These are phyloP conservation scores for Pangasius larnaudii DNA, from an alignment of 2,797 vertebrate species.

Conservation along the genomic window DNA sequence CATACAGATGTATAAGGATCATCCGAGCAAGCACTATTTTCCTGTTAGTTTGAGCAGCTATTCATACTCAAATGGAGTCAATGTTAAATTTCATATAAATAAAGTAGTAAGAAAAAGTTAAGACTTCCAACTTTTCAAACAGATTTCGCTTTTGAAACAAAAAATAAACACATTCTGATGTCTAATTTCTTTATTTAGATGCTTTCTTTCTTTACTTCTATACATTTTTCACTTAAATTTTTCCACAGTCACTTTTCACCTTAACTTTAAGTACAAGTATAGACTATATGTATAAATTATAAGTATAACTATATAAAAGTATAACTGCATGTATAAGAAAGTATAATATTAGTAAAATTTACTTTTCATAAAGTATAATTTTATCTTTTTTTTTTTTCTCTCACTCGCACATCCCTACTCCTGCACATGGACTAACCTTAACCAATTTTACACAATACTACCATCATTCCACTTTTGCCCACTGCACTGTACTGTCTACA, in stretches of 20 bases:
- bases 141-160: background rate
- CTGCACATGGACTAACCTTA: background rate
- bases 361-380: background rate
- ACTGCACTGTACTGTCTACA: background rate
- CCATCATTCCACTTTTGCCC: background rate
- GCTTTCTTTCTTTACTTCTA: background rate
- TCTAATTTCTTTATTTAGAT: background rate
- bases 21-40: background rate
- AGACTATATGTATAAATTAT: too few species aligned
- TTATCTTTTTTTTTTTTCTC: background rate
- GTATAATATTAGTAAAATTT: background rate
- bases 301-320: background rate
- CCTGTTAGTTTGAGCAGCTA: background rate
- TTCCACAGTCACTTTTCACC: background rate
- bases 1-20: background rate
- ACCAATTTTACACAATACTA: background rate
- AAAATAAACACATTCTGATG: background rate
- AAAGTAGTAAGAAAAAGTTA: too few species aligned
- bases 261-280: too few species aligned
- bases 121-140: background rate
- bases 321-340: background rate
- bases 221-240: background rate
- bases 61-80: background rate
- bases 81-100: background rate
- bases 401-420: background rate